Evolutionary conservation across 1,140 invertebrate genomes (phyloP).

Genomic region (Ooceraea biroi): DNA sequence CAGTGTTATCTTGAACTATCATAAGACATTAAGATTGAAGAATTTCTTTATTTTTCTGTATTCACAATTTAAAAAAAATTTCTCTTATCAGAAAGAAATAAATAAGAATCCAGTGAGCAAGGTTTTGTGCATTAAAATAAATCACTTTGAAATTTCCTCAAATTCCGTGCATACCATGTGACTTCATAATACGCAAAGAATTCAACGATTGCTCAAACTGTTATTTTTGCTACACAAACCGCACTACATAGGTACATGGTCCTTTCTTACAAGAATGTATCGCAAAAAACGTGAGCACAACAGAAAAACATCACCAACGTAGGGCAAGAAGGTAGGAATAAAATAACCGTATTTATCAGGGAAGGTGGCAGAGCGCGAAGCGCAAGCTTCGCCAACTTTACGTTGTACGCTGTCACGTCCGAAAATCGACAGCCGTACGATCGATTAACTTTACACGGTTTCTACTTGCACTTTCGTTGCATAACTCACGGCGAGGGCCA

Average conservation of each 20-base stretch:
- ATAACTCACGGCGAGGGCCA: constrained; percentile 44
- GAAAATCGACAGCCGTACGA: constrained; percentile 60
- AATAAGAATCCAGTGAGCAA: not conserved
- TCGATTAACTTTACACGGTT: constrained; percentile 59
- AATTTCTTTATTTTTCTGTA: not conserved
- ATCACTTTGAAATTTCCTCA: constrained; percentile 1
- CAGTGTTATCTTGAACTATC: too few species aligned
- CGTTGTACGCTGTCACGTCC: constrained; percentile 43
- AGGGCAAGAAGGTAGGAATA: too few species aligned
- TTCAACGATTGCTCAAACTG: constrained; percentile 8
- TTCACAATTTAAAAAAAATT: not conserved
- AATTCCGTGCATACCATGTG: not conserved
- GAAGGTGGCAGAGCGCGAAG: not conserved
- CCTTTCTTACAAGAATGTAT: not conserved
- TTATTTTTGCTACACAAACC: constrained; percentile 19
- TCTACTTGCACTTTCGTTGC: constrained; percentile 60
- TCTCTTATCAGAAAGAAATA: not conserved
- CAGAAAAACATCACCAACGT: too few species aligned
- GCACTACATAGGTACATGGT: not conserved
- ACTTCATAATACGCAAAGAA: constrained; percentile 11
- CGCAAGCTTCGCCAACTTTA: not conserved
- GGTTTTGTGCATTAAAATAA: constrained; percentile 1
- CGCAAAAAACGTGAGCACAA: too few species aligned
- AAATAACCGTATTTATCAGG: too few species aligned
- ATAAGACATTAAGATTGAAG: too few species aligned